These are phyloP conservation scores for Zosterops lateralis DNA, from an alignment of 2,113 vertebrate genomes.

Conservation along the genomic window DNA sequence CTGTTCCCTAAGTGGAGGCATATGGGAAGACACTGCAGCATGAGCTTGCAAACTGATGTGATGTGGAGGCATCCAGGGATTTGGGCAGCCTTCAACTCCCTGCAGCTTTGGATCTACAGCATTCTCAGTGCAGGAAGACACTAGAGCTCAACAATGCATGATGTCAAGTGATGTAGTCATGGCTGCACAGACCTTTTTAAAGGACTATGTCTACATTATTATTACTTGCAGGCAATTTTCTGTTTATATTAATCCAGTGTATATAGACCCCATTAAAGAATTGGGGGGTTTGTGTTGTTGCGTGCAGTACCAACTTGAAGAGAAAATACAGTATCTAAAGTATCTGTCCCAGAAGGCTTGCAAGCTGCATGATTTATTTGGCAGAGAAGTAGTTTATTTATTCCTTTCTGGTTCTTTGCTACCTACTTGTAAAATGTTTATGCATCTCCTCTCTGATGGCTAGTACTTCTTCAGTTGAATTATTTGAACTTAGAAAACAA, in stretches of 20 bases:
- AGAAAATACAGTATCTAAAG: background rate
- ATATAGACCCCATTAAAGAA: background rate
- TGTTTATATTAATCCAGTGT: background rate
- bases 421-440: slow-evolving; percentile 15
- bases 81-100: rapidly evolving
- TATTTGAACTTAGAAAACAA: slow-evolving; percentile 1
- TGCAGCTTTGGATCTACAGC: background rate
- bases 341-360: background rate
- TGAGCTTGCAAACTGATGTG: rapidly evolving
- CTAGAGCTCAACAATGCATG: rapidly evolving
- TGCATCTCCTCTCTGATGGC: background rate
- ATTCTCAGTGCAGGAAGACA: background rate
- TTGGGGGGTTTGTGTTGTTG: background rate
- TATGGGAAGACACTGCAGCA: background rate
- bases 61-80: background rate
- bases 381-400: slow-evolving; percentile 11
- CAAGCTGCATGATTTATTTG: background rate
- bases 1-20: background rate
- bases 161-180: background rate
- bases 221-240: background rate
- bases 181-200: background rate
- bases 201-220: background rate
- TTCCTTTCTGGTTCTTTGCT: slow-evolving; percentile 12
- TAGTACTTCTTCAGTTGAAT: background rate
- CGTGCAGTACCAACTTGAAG: background rate